These are phyloP conservation scores for Megaceryle maxima DNA, from an alignment of 2,113 vertebrate species.

Conservation along the genomic window DNA sequence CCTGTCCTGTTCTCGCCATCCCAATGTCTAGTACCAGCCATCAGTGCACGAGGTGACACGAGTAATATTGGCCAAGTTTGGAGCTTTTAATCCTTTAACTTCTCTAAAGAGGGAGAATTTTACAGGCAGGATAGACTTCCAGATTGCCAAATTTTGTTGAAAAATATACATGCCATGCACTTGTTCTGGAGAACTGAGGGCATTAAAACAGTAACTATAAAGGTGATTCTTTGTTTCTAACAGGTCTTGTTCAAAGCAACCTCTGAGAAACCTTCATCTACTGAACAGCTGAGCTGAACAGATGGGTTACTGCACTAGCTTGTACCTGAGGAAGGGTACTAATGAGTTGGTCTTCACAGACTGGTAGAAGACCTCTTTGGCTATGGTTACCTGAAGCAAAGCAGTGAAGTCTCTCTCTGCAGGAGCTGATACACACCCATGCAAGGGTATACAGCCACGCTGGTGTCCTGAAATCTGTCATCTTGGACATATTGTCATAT, in stretches of 20 bases:
- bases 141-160: neutral
- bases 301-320: neutral
- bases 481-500: neutral
- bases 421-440: neutral
- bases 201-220: neutral
- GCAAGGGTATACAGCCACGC: neutral
- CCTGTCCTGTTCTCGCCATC: neutral
- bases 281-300: neutral
- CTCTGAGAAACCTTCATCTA: neutral
- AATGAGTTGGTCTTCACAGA: neutral
- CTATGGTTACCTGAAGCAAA: neutral
- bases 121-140: neutral
- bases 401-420: neutral
- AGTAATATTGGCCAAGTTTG: neutral
- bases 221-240: neutral
- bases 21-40: neutral
- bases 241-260: neutral
- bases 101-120: neutral
- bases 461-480: neutral
- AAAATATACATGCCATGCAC: neutral
- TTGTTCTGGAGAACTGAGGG: neutral
- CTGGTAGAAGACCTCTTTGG: neutral
- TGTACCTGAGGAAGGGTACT: neutral
- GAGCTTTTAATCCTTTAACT: neutral
- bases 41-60: neutral